Evolutionary conservation across 2,888 invertebrate genomes (phyloP).

Genomic region (Drosophila koepferae): DNA sequence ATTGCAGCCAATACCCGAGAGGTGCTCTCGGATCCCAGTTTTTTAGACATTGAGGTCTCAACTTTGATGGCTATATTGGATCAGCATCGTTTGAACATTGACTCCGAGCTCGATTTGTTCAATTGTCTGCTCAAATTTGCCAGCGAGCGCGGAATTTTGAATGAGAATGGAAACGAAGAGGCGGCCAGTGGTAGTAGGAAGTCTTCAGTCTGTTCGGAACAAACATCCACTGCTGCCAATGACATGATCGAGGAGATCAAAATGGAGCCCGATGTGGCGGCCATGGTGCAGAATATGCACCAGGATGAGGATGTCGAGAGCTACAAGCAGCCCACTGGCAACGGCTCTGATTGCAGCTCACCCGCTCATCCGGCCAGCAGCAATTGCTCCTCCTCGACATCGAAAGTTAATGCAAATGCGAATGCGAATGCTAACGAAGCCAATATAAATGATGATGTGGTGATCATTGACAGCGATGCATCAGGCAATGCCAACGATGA

Average conservation of each 20-base stretch:
- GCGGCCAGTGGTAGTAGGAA: slow-evolving; percentile 17
- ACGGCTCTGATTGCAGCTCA: slow-evolving; percentile 25
- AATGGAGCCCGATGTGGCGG: slow-evolving; percentile 83
- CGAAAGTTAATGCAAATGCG: slow-evolving; percentile 18
- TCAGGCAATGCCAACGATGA: slow-evolving; percentile 61
- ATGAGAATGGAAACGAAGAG: slow-evolving; percentile 57
- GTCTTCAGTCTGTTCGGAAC: slow-evolving; percentile 14
- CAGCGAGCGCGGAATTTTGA: slow-evolving; percentile 86
- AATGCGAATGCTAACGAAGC: not conserved
- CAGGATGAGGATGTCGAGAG: slow-evolving; percentile 66
- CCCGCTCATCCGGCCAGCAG: slow-evolving; percentile 15
- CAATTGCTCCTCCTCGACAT: slow-evolving; percentile 8
- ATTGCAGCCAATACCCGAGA: slow-evolving; percentile 92
- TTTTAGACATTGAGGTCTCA: slow-evolving; percentile 91
- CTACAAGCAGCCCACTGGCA: slow-evolving; percentile 33
- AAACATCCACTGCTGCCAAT: slow-evolving; percentile 48
- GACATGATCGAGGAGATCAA: slow-evolving; percentile 78
- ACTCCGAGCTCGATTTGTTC: slow-evolving; percentile 92
- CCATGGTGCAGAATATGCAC: slow-evolving; percentile 77
- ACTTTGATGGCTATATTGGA: slow-evolving; percentile 92
- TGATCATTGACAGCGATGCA: slow-evolving; percentile 81
- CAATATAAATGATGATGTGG: slow-evolving; percentile 70
- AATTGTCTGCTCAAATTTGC: slow-evolving; percentile 90
- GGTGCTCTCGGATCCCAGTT: slow-evolving; percentile 90
- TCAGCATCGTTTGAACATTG: slow-evolving; percentile 90